These are phyloP conservation scores for Ochropleura leucogaster DNA, from an alignment of 2,888 invertebrate species.

Conservation along the genomic window DNA sequence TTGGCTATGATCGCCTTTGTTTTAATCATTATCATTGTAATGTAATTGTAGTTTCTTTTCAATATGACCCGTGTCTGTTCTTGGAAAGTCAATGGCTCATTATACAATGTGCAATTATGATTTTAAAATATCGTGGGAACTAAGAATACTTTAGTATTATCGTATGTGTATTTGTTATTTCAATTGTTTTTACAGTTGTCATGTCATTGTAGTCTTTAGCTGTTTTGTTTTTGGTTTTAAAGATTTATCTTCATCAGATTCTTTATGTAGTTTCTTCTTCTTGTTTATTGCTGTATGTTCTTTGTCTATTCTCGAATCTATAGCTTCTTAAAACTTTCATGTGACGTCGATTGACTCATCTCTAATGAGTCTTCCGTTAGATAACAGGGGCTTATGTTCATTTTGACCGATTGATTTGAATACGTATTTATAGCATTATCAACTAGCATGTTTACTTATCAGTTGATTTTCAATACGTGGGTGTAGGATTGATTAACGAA, in stretches of 20 bases:
- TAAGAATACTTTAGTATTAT: not conserved
- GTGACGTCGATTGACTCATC: constrained; percentile 2
- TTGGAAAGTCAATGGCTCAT: not conserved
- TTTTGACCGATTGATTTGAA: constrained; percentile 13
- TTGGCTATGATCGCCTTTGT: not conserved
- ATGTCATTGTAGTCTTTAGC: no score
- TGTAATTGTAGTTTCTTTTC: not conserved
- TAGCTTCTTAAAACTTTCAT: not conserved
- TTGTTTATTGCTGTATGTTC: not conserved
- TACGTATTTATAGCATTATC: constrained; percentile 14
- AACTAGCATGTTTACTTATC: constrained; percentile 8
- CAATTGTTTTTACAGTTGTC: not conserved
- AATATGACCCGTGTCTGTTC: not conserved
- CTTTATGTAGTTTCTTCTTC: not conserved
- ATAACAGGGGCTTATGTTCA: not conserved
- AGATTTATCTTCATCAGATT: not conserved
- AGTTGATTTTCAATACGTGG: constrained; percentile 14
- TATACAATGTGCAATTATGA: not conserved
- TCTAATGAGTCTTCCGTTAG: not conserved
- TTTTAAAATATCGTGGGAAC: not conserved
- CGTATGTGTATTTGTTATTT: not conserved
- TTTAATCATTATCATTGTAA: not conserved
- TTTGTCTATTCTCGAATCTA: not conserved
- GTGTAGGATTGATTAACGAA: constrained; percentile 38
- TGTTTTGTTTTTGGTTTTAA: not conserved